A percentile compares a stretch with the other conserved stretches of the same genome.
phyloP scores from a whole-genome alignment of 2,888 invertebrate genomes.

The Leucoma salicis region DNA sequence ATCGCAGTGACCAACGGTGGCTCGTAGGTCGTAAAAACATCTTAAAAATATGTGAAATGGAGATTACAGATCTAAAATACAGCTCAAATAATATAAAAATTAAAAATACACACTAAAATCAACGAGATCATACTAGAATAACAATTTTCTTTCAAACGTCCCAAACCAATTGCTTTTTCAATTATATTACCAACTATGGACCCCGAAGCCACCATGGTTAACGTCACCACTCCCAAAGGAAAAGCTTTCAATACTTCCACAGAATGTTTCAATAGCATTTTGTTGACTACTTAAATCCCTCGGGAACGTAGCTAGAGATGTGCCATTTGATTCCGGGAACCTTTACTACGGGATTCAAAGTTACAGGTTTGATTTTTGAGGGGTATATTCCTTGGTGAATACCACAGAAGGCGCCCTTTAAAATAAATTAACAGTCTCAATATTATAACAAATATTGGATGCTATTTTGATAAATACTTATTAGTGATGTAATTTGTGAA shows the following conservation, averaged over 20 bases:
- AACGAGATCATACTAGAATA: background rate
- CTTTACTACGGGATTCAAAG: background rate
- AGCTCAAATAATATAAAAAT: no score
- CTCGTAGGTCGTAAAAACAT: no score
- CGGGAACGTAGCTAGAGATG: constrained; percentile 5
- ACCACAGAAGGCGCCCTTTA: background rate
- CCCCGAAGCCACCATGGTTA: constrained; percentile 3
- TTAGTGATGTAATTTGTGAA: background rate
- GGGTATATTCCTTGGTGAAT: background rate
- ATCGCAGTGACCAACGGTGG: no score
- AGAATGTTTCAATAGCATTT: constrained; percentile 32
- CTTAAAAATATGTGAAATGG: no score
- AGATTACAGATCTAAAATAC: no score
- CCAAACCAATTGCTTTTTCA: background rate
- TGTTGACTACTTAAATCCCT: constrained; percentile 31
- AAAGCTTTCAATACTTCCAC: constrained; percentile 34
- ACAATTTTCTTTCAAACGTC: background rate
- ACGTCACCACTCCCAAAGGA: constrained; percentile 8
- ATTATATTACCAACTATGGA: background rate
- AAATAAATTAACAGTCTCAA: background rate
- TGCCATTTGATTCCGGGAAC: background rate
- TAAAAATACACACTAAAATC: no score
- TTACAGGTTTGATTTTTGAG: background rate
- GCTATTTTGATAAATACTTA: background rate
- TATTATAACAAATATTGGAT: background rate